phyloP scores from a whole-genome alignment of 2,888 invertebrate species.

The Clunio marinus region DNA sequence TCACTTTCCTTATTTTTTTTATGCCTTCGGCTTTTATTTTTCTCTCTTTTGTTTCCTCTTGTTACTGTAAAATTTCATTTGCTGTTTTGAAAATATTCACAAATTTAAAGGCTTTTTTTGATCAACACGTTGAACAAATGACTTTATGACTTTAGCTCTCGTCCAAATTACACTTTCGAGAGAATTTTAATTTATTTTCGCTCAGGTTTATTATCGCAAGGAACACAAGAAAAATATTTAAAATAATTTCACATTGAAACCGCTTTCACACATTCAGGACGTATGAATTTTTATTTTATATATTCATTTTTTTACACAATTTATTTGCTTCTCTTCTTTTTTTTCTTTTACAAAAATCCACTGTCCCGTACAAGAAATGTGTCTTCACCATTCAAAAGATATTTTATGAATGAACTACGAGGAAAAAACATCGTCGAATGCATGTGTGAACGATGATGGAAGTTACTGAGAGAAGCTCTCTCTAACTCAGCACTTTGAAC shows the following conservation, averaged over 20 bases:
- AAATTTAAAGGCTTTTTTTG: neutral
- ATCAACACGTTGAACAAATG: neutral
- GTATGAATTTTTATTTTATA: constrained; percentile 17
- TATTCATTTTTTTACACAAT: constrained; percentile 16
- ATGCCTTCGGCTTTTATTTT: constrained; percentile 3
- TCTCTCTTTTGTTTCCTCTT: neutral
- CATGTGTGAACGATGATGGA: constrained; percentile 16
- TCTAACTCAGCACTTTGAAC: neutral
- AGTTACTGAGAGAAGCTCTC: neutral
- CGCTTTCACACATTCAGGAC: constrained; percentile 37
- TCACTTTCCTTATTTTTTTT: constrained; percentile 6
- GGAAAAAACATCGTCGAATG: constrained; percentile 36
- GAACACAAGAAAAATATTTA: neutral
- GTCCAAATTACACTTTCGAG: neutral
- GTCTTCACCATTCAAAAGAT: constrained; percentile 38
- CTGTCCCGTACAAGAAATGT: constrained; percentile 36
- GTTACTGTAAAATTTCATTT: neutral
- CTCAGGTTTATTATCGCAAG: neutral
- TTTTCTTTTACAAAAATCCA: constrained; percentile 27
- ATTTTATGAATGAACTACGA: constrained; percentile 38
- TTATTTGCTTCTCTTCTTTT: constrained; percentile 27
- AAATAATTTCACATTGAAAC: constrained; percentile 25
- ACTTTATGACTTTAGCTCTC: neutral
- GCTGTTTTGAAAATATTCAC: neutral
- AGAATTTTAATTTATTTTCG: neutral